These are phyloP conservation scores for Cherax destructor DNA, from an alignment of 1,140 invertebrate genomes.

Conservation along the genomic window DNA sequence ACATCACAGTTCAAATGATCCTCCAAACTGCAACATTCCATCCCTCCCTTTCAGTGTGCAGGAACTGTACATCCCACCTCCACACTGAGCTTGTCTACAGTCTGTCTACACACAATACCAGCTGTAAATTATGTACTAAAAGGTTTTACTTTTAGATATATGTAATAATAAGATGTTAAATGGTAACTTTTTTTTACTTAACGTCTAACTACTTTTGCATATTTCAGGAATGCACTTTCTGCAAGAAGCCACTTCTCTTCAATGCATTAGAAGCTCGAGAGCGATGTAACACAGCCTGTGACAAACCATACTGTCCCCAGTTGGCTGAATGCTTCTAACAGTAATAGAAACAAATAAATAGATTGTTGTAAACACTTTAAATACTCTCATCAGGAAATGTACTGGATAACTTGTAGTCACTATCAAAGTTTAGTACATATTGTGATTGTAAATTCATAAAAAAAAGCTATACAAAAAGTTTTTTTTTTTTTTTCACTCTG, in stretches of 20 bases:
- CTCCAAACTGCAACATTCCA: too few relatives aligned
- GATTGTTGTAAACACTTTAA: not conserved
- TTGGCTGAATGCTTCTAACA: conserved; percentile 57
- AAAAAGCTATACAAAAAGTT: not conserved
- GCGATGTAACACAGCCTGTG: conserved; percentile 36
- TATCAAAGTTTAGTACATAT: not conserved
- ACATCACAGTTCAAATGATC: too few relatives aligned
- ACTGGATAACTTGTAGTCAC: not conserved
- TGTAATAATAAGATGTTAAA: too few relatives aligned
- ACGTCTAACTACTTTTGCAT: not conserved
- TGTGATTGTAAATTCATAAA: not conserved
- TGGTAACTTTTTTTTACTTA: too few relatives aligned
- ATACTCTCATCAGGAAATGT: not conserved
- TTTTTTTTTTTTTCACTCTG: not conserved
- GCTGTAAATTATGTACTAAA: too few relatives aligned
- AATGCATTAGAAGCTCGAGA: conserved; percentile 79
- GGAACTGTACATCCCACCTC: too few relatives aligned
- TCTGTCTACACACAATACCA: too few relatives aligned
- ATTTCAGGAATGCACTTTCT: conserved; percentile 80
- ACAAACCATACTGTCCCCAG: conserved; percentile 68
- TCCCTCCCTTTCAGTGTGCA: too few relatives aligned
- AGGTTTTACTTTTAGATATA: too few relatives aligned
- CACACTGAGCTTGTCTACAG: too few relatives aligned
- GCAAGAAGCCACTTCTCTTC: conserved; percentile 81
- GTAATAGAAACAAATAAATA: not conserved